Percentiles rank a stretch among this genome's conserved stretches.
Evolutionary conservation across 2,797 vertebrate genomes (phyloP).

Genomic region (Chaetodon trifasciatus): DNA sequence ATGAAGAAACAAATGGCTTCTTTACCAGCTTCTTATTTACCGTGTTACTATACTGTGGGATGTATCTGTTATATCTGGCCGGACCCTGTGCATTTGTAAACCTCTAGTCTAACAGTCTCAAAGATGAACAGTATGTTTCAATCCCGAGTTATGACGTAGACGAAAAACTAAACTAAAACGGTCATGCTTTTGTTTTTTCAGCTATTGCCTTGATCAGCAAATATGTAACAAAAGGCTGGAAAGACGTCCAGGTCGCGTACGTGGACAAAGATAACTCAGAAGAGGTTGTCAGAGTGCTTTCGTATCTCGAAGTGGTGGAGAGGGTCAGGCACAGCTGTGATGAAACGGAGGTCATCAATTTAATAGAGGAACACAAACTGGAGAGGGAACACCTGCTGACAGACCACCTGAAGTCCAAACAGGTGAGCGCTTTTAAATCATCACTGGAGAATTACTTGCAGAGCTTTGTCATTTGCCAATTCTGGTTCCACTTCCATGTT

Average conservation of each 20-base stretch:
- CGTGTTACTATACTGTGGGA: too few relatives aligned
- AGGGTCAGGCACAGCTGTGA: constrained; percentile 92
- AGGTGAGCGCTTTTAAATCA: constrained; percentile 79
- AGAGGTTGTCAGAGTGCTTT: constrained; percentile 89
- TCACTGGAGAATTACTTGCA: background rate
- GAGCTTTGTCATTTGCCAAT: background rate
- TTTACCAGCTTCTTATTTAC: background rate
- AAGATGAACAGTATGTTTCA: background rate
- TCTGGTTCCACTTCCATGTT: background rate
- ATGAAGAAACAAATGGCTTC: background rate
- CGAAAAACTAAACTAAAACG: too few relatives aligned
- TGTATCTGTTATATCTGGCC: background rate
- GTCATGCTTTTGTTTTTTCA: constrained; percentile 65
- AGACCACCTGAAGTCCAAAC: constrained; percentile 92
- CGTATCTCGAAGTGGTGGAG: constrained; percentile 93
- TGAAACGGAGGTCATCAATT: constrained; percentile 90
- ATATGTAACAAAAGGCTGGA: constrained; percentile 97
- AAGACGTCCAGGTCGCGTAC: constrained; percentile 90
- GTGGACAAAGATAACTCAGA: constrained; percentile 89
- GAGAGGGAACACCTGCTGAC: constrained; percentile 93
- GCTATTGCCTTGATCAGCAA: constrained; percentile 92
- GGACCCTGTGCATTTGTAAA: background rate
- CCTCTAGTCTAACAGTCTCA: background rate
- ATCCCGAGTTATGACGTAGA: accelerated
- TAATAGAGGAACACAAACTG: constrained; percentile 93